Conservation (phyloP, 2,113 vertebrate species). For the Drymodes brunneopygia region DNA sequence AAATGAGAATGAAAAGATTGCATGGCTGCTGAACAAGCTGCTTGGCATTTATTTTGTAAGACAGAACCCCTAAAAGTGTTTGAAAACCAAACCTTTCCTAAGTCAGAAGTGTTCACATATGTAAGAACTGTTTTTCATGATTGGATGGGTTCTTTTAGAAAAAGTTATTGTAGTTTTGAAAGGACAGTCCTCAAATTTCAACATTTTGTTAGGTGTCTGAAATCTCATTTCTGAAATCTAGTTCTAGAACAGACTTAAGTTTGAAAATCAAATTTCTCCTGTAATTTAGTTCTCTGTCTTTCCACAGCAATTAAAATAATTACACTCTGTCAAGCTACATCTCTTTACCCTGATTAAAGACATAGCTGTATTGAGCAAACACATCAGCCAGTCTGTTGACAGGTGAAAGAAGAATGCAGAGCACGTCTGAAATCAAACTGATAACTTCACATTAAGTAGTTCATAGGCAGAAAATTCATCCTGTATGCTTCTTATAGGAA, state of each 20-base stretch:
- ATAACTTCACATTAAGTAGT: background rate
- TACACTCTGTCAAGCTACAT: background rate
- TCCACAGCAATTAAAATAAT: background rate
- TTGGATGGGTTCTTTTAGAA: background rate
- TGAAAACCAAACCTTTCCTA: background rate
- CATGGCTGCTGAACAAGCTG: background rate
- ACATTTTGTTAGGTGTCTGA: background rate
- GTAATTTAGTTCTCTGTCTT: background rate
- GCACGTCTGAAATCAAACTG: background rate
- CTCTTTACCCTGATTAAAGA: background rate
- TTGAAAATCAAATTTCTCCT: background rate
- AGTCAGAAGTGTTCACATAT: background rate
- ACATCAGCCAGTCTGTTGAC: background rate
- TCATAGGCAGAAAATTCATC: background rate
- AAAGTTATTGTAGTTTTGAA: background rate
- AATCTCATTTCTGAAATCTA: background rate
- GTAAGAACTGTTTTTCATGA: background rate
- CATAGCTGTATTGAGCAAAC: background rate
- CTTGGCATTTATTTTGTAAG: background rate
- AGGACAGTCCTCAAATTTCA: background rate
- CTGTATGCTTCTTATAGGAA: background rate
- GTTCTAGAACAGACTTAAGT: background rate
- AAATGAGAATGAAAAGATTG: background rate
- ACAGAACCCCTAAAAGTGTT: background rate
- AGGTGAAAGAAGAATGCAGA: background rate